Evolutionary conservation across 2,797 vertebrate genomes (phyloP).

Genomic region (Garrulus glandarius): DNA sequence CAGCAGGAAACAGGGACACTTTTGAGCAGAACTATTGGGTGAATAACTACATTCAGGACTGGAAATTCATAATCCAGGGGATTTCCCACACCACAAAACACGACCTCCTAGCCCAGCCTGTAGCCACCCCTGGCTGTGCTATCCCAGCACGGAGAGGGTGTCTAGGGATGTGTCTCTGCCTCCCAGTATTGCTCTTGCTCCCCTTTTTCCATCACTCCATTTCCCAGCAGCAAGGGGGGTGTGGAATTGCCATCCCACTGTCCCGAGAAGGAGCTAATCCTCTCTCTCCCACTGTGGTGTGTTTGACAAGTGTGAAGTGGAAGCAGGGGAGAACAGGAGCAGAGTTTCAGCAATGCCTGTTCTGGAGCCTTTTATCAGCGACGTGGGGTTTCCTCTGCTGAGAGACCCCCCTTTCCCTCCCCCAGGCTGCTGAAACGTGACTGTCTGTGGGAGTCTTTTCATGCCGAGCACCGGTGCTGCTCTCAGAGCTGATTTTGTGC

Average conservation of each 20-base stretch:
- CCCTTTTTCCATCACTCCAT: not conserved
- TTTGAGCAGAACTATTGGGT: not conserved
- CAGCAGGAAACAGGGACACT: not conserved
- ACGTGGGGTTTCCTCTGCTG: not conserved
- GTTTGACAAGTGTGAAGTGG: not conserved
- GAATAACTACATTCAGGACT: not conserved
- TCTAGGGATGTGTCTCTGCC: not conserved
- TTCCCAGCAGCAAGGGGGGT: not conserved
- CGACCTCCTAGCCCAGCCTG: rapidly evolving
- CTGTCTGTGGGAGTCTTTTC: not conserved
- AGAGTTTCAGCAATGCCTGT: not conserved
- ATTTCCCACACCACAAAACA: not conserved
- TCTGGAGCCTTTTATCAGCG: not conserved
- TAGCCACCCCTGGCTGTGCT: not conserved
- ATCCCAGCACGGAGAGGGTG: not conserved
- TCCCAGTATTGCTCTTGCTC: not conserved
- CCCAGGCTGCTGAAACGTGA: not conserved
- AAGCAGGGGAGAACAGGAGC: not conserved
- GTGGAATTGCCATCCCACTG: not conserved
- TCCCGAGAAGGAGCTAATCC: not conserved
- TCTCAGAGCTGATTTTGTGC: not conserved
- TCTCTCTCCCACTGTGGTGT: not conserved
- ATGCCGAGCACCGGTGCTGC: not conserved
- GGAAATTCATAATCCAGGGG: not conserved
- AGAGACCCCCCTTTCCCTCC: not conserved